Evolutionary conservation across 37 sponge, comb jelly and placozoan genomes (phyloP).

Genomic region (Halisarca cf. caerulea): DNA sequence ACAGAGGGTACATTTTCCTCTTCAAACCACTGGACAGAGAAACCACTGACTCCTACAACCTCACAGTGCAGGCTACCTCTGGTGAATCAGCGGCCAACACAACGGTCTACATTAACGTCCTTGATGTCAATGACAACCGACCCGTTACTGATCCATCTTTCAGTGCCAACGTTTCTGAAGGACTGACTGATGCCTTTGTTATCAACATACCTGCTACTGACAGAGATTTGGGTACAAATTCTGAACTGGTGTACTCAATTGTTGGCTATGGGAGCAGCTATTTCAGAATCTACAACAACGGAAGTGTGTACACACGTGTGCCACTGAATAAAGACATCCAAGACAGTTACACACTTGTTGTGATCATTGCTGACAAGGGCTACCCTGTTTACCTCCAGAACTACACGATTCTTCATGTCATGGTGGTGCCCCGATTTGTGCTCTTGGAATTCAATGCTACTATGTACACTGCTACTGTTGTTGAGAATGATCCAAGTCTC

Average conservation of each 20-base stretch:
- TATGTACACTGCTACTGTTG: constrained; percentile 16
- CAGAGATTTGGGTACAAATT: constrained; percentile 70
- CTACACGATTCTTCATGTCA: constrained; percentile 65
- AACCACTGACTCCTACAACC: constrained; percentile 30
- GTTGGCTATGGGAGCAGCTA: constrained; percentile 62
- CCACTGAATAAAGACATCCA: constrained; percentile 27
- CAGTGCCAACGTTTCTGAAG: constrained; percentile 57
- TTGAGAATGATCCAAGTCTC: constrained; percentile 26
- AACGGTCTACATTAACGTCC: constrained; percentile 41
- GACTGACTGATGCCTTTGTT: constrained; percentile 20
- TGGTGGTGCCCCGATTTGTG: constrained; percentile 29
- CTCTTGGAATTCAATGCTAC: constrained; percentile 35
- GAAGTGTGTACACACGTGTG: constrained; percentile 45
- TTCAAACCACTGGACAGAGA: constrained; percentile 68
- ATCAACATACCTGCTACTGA: constrained; percentile 72
- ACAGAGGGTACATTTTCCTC: constrained; percentile 52
- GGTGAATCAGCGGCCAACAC: constrained; percentile 45
- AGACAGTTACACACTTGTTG: constrained; percentile 63
- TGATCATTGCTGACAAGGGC: constrained; percentile 68
- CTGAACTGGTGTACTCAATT: constrained; percentile 62
- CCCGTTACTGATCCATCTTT: constrained; percentile 55
- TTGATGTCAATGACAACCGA: constrained; percentile 85
- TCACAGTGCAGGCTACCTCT: constrained; percentile 51
- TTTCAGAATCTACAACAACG: constrained; percentile 56
- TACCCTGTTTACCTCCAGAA: constrained; percentile 35